phyloP scores from a whole-genome alignment of 2,888 invertebrate genomes.

The Emmelina monodactyla region DNA sequence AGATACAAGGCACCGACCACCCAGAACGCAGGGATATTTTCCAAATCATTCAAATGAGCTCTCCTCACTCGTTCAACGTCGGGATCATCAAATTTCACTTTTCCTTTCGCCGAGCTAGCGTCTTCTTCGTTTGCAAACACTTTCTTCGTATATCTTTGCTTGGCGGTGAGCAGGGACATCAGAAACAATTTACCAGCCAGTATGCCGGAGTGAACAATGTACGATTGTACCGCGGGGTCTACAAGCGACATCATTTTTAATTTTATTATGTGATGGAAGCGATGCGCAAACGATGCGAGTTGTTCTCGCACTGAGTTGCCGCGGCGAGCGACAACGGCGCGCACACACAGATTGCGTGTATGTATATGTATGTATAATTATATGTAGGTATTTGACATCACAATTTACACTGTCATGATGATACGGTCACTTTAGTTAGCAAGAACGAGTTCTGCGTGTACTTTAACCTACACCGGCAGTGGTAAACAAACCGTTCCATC shows the following conservation, averaged over 20 bases:
- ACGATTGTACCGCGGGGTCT: slow-evolving; percentile 16
- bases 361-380: no score
- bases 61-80: slow-evolving; percentile 44
- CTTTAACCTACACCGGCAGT: background rate
- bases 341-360: no score
- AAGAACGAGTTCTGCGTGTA: no score
- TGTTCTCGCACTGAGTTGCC: no score
- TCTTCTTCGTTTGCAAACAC: slow-evolving; percentile 18
- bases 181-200: slow-evolving; percentile 15
- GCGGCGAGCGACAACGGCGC: no score
- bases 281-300: no score
- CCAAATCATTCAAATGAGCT: slow-evolving; percentile 75
- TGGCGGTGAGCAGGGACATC: slow-evolving; percentile 12
- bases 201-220: slow-evolving; percentile 15
- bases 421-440: no score
- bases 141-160: slow-evolving; percentile 10
- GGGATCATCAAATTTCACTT: slow-evolving; percentile 38
- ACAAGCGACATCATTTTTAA: slow-evolving; percentile 13
- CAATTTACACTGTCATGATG: no score
- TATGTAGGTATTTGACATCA: no score
- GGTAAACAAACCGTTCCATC: background rate
- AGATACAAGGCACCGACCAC: slow-evolving; percentile 67
- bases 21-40: slow-evolving; percentile 74
- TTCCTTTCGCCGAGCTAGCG: slow-evolving; percentile 4
- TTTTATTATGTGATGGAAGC: background rate